A percentile compares a stretch with the other conserved stretches of the same genome.
Conservation (phyloP, 2,797 vertebrate genomes). For the Myoxocephalus aenaeus region DNA sequence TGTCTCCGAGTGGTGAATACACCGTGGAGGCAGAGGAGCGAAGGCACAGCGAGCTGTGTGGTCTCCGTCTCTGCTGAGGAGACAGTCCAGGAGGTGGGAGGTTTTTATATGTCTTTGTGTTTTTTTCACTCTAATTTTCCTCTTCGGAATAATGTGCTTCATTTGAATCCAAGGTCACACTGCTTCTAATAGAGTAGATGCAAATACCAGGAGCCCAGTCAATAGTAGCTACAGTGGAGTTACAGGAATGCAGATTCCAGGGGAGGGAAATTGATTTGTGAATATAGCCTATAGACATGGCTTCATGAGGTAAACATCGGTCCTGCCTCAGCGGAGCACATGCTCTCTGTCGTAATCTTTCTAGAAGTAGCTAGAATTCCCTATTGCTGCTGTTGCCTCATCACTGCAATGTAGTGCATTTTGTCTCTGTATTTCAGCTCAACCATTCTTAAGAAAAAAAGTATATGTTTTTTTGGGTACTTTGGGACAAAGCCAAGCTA, state of each 20-base stretch:
- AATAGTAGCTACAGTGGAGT: constrained; percentile 41
- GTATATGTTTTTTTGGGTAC: not conserved
- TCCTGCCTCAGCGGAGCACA: constrained; percentile 12
- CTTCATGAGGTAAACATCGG: constrained; percentile 56
- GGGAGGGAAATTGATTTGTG: constrained; percentile 61
- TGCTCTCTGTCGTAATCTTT: not conserved
- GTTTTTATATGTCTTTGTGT: constrained; percentile 30
- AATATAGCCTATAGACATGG: constrained; percentile 37
- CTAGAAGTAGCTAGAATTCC: not conserved
- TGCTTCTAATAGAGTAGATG: constrained; percentile 43
- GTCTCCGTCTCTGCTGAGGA: constrained; percentile 54
- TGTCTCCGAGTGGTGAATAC: constrained; percentile 76
- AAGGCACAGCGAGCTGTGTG: constrained; percentile 55
- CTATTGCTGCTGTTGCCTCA: not conserved
- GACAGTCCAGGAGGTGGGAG: constrained; percentile 38
- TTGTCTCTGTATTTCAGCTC: not conserved
- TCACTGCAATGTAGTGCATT: not conserved
- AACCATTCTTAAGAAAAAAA: not conserved
- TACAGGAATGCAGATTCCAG: constrained; percentile 53
- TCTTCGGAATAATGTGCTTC: constrained; percentile 41
- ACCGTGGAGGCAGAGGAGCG: constrained; percentile 51
- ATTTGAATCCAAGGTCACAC: constrained; percentile 65
- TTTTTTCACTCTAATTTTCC: constrained; percentile 38
- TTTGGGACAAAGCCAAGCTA: not conserved
- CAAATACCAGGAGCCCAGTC: constrained; percentile 49